Evolutionary conservation across 2,797 vertebrate genomes (phyloP).

Genomic region (Choloepus didactylus): DNA sequence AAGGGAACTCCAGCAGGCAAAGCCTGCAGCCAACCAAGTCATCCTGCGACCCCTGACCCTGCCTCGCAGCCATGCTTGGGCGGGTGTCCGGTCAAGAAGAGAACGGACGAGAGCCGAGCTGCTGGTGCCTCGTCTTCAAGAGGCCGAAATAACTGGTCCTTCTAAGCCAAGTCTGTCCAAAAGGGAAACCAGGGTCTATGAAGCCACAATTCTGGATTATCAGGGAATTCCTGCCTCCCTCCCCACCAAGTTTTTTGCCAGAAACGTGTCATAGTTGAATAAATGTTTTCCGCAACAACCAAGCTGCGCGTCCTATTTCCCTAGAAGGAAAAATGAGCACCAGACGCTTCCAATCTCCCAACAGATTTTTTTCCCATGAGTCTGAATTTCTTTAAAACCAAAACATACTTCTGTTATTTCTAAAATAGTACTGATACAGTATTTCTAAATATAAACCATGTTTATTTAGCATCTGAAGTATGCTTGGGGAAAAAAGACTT

Average conservation of each 20-base stretch:
- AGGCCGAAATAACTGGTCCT: background rate
- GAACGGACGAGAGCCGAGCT: too few relatives aligned
- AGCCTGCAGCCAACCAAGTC: too few relatives aligned
- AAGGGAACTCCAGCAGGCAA: too few relatives aligned
- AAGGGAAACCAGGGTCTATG: background rate
- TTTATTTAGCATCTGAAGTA: slow-evolving; percentile 71
- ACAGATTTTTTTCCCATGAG: background rate
- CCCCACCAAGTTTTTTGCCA: background rate
- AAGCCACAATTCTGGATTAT: background rate
- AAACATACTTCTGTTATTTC: background rate
- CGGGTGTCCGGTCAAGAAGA: too few relatives aligned
- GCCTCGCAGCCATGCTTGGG: too few relatives aligned
- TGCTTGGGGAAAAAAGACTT: slow-evolving; percentile 63
- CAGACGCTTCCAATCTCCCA: background rate
- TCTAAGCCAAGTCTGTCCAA: background rate
- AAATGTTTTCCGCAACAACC: background rate
- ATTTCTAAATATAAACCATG: slow-evolving; percentile 41
- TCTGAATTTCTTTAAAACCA: background rate
- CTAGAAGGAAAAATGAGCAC: background rate
- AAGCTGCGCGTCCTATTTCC: background rate
- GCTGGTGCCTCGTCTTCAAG: too few relatives aligned
- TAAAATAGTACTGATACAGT: background rate
- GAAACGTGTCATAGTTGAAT: background rate
- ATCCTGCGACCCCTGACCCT: too few relatives aligned
- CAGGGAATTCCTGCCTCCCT: background rate